Conservation (phyloP, 2,888 invertebrate genomes). For the Drosophila dives region DNA sequence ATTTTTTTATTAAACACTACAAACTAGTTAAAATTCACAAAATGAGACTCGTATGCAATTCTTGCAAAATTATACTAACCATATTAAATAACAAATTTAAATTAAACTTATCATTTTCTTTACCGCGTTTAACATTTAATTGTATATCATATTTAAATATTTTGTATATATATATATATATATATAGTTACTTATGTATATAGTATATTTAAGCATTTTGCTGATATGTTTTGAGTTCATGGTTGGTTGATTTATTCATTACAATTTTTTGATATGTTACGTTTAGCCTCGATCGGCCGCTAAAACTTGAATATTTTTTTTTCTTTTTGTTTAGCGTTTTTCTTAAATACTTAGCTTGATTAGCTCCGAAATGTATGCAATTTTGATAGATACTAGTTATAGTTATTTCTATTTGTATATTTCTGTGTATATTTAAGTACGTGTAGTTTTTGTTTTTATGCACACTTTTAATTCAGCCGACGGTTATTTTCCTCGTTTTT, state of each 20-base stretch:
- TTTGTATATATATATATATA: constrained; percentile 10
- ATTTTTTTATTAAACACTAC: constrained; percentile 23
- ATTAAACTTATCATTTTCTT: constrained; percentile 13
- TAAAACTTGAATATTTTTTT: constrained; percentile 46
- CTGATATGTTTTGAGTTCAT: constrained; percentile 84
- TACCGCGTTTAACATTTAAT: constrained; percentile 19
- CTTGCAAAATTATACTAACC: constrained; percentile 28
- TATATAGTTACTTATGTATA: constrained; percentile 33
- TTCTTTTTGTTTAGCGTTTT: constrained; percentile 2
- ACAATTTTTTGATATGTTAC: constrained; percentile 57
- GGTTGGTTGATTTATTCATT: constrained; percentile 65
- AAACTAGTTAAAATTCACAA: constrained; percentile 29
- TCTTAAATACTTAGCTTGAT: constrained; percentile 17
- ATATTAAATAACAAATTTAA: constrained; percentile 24
- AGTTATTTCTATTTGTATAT: neutral
- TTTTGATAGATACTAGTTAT: constrained; percentile 20
- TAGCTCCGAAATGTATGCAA: constrained; percentile 31
- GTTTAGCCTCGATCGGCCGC: constrained; percentile 47
- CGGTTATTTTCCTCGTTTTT: constrained; percentile 26
- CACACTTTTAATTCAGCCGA: constrained; percentile 81
- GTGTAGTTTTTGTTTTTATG: constrained; percentile 49
- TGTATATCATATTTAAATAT: constrained; percentile 23
- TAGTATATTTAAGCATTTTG: constrained; percentile 33
- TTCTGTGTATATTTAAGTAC: constrained; percentile 31
- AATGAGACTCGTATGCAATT: constrained; percentile 29